Conservation (phyloP, 2,797 vertebrate species). For the Myioborus miniatus region DNA sequence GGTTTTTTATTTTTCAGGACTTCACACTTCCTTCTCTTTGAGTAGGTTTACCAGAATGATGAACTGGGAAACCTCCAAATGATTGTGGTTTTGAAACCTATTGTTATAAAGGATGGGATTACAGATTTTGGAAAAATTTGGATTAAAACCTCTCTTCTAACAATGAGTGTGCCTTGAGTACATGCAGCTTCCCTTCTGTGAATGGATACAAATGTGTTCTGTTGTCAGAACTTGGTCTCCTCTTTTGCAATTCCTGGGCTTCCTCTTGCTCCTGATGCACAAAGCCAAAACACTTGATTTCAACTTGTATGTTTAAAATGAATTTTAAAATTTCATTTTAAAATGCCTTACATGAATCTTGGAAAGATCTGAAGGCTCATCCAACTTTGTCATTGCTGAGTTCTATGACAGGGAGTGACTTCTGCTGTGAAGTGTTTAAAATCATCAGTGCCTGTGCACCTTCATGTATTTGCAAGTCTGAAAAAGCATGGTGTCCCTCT, state of each 20-base stretch:
- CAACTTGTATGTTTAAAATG: neutral
- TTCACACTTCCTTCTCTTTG: conserved; percentile 23
- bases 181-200: neutral
- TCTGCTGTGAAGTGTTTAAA: neutral
- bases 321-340: neutral
- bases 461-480: neutral
- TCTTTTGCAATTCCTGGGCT: neutral
- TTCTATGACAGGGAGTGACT: neutral
- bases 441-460: neutral
- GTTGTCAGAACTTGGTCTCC: neutral
- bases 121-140: conserved; percentile 5
- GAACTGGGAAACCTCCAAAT: conserved; percentile 12
- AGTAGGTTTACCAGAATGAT: conserved; percentile 15
- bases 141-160: neutral
- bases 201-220: neutral
- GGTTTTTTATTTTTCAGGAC: neutral
- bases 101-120: neutral
- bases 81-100: neutral
- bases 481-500: neutral
- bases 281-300: neutral
- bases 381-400: neutral
- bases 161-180: neutral
- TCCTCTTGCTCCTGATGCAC: neutral
- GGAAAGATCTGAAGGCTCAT: neutral
- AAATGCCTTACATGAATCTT: neutral